Percentiles rank a stretch among this genome's conserved stretches.
These are phyloP conservation scores for Rhimphoctona megacephalus DNA, from an alignment of 2,888 invertebrate genomes.

Conservation along the genomic window DNA sequence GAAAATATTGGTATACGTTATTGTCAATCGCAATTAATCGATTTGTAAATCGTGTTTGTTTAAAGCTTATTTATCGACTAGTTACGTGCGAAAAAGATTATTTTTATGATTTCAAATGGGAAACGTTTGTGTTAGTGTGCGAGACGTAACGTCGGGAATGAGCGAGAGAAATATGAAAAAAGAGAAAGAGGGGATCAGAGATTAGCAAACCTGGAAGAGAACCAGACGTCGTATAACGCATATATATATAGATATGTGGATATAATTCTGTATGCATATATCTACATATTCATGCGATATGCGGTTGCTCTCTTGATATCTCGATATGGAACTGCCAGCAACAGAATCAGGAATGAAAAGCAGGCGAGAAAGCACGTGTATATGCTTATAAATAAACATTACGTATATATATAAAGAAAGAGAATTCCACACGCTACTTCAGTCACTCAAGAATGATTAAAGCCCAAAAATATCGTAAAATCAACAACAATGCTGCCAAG, in stretches of 20 bases:
- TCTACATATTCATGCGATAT: slow-evolving; percentile 37
- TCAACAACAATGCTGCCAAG: background rate
- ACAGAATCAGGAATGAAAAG: slow-evolving; percentile 47
- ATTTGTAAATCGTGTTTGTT: background rate
- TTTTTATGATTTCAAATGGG: slow-evolving; percentile 50
- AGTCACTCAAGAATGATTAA: background rate
- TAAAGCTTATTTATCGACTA: slow-evolving; percentile 20
- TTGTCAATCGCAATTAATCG: background rate
- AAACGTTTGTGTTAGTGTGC: slow-evolving; percentile 25
- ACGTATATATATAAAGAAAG: background rate
- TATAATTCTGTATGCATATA: slow-evolving; percentile 26
- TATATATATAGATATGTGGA: background rate
- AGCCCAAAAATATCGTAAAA: background rate
- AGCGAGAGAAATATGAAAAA: slow-evolving; percentile 40
- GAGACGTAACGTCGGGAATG: slow-evolving; percentile 27
- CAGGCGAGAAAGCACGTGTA: slow-evolving; percentile 57
- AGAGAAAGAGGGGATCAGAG: slow-evolving; percentile 29
- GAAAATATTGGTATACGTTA: background rate
- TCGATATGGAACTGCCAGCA: slow-evolving; percentile 64
- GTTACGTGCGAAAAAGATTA: slow-evolving; percentile 28
- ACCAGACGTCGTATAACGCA: slow-evolving; percentile 54
- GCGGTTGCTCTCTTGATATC: slow-evolving; percentile 63
- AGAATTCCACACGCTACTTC: slow-evolving; percentile 5
- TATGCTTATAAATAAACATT: background rate
- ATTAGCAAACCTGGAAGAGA: slow-evolving; percentile 60